Base-by-base conservation (phyloP, 2,797 vertebrate genomes). In the Cyprinodon diabolis region DNA sequence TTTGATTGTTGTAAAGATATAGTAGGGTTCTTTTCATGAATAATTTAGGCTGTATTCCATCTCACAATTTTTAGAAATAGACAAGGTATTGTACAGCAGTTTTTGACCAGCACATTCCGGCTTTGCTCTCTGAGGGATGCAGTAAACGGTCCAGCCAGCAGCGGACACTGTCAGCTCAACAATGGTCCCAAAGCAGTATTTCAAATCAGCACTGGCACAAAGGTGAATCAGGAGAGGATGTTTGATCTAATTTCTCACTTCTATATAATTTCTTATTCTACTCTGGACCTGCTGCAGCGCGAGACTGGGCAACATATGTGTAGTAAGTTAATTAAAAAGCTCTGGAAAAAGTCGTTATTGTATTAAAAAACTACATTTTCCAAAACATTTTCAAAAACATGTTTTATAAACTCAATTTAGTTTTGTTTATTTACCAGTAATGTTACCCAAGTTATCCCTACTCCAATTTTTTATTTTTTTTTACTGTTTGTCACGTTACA, bases 101-200 rank as follows among this genome's bases (percentile, higher is more conserved):
- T 65, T 17, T 9, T 56, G 80, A 86, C 69, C 79, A 12, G 66
- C 56, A 69, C 65, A 48, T 71, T 47, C 63, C n/a, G 69, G 66
- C 30, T 49, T 49, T 80, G 74, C 74, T 78, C 76, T 67, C 56
- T 70, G 69, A 89, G 66, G 25, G 87, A 79, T 95, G 95, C 94
- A 95, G 93, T 96, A 91, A 91, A 79, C 75, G 69, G 85, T 92
- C 47, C 90, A 82, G 66, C 95, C 95, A 93, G 94, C 91, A 95
- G 95, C 80, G 92, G 94, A 95, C 94, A 95, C 94, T 95, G 92
- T 96, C 92, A 94, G 93, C 91, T 84, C 90, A 94, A 89, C 91
- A 94, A 95, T 94, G 84, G 81, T 75, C 77, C 75, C 81, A 67
- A 60, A 71, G 21, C 81, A 55, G 57, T 40, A 65, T 47, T 45